Evolutionary conservation across 1,140 invertebrate species (phyloP).

Genomic region (Drosophila ohnishii): DNA sequence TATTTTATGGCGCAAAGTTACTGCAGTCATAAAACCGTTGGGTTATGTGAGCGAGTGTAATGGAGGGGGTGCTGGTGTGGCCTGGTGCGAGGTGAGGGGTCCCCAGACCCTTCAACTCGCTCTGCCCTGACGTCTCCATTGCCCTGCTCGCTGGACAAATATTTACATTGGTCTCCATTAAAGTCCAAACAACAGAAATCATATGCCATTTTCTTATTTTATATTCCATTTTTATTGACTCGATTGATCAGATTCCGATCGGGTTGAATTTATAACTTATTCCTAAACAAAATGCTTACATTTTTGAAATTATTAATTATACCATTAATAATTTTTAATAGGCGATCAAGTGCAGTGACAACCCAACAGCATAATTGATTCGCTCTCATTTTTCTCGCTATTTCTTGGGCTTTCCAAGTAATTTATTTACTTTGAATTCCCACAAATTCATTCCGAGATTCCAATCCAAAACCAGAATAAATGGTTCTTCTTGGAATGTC

Average conservation of each 20-base stretch:
- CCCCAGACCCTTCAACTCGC: constrained; percentile 27
- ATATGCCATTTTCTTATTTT: constrained; percentile 21
- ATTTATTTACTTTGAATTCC: constrained; percentile 22
- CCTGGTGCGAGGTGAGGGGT: background rate
- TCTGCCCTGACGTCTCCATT: constrained; percentile 28
- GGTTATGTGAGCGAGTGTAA: constrained; percentile 34
- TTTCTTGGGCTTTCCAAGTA: constrained; percentile 10
- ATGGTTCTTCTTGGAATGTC: constrained; percentile 31
- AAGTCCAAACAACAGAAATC: constrained; percentile 15
- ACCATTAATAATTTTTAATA: constrained; percentile 8
- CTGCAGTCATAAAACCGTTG: constrained; percentile 80
- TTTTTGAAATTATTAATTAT: background rate
- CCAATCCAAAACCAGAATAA: constrained; percentile 33
- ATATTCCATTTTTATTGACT: constrained; percentile 6
- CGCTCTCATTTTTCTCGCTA: background rate
- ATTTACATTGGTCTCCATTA: constrained; percentile 17
- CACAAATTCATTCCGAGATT: constrained; percentile 14
- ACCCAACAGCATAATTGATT: background rate
- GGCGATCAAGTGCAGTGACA: background rate
- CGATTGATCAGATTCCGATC: constrained; percentile 6
- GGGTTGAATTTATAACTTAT: no score
- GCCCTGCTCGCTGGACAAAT: constrained; percentile 19
- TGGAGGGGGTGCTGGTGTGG: background rate
- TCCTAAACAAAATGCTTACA: background rate
- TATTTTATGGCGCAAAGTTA: constrained; percentile 81